These are phyloP conservation scores for Eudorcas thomsonii DNA, from an alignment of 2,113 vertebrate genomes.

Conservation along the genomic window DNA sequence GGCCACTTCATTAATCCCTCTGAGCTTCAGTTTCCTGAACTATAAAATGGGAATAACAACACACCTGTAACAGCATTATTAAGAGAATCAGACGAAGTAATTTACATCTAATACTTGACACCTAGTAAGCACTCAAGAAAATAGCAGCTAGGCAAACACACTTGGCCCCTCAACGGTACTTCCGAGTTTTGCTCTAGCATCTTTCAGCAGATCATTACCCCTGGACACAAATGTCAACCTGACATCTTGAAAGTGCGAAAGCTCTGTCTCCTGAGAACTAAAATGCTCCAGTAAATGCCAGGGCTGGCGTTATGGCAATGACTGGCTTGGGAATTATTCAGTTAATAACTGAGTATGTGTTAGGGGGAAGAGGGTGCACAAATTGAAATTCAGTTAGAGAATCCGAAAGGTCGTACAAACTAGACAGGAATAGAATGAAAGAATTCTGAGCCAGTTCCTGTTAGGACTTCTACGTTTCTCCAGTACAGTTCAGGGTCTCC, in stretches of 20 bases:
- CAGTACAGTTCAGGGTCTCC: neutral
- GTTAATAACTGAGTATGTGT: neutral
- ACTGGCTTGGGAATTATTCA: neutral
- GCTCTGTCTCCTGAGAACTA: constrained; percentile 24
- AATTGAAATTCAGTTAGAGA: neutral
- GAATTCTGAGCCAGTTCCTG: neutral
- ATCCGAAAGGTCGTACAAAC: neutral
- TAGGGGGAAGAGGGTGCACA: neutral
- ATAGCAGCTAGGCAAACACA: neutral
- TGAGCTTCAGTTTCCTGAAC: neutral
- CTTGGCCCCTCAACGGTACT: neutral
- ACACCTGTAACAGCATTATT: accelerated
- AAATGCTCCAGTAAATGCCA: constrained; percentile 8
- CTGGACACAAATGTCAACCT: constrained; percentile 43
- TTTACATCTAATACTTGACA: neutral
- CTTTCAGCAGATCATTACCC: neutral
- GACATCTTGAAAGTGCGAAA: neutral
- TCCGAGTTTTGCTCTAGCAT: neutral
- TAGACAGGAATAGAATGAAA: neutral
- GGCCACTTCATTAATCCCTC: neutral
- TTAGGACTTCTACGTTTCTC: neutral
- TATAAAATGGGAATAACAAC: neutral
- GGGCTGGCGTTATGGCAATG: neutral
- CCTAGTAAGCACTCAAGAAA: neutral
- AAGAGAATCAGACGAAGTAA: neutral